Evolutionary conservation across 2,888 invertebrate genomes (phyloP).

Genomic region (Ectobius pallidus): DNA sequence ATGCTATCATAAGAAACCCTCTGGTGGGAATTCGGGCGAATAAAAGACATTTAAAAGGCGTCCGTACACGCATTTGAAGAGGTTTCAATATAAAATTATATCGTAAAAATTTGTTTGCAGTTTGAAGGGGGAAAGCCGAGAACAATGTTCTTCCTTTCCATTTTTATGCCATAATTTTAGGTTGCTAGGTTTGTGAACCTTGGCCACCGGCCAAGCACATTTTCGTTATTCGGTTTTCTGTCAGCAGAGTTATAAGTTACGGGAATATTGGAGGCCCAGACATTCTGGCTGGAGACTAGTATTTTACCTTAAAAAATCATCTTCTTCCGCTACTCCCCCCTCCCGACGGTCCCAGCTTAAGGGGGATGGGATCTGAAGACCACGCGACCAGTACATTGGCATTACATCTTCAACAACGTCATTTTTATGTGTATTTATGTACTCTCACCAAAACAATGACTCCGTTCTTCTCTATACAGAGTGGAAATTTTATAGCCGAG

Average conservation of each 20-base stretch:
- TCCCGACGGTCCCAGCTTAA: too few relatives aligned
- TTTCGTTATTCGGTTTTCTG: neutral
- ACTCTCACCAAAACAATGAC: too few relatives aligned
- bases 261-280: neutral
- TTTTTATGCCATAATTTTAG: neutral
- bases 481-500: too few relatives aligned
- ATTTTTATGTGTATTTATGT: too few relatives aligned
- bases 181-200: neutral
- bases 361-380: too few relatives aligned
- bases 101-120: neutral
- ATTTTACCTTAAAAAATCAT: neutral
- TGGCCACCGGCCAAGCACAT: neutral
- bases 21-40: neutral
- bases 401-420: too few relatives aligned
- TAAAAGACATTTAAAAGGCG: neutral
- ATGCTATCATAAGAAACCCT: too few relatives aligned
- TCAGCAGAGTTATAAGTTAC: neutral
- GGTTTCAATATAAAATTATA: neutral
- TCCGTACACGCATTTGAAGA: neutral
- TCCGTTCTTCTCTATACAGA: too few relatives aligned
- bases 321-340: too few relatives aligned
- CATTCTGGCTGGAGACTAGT: neutral
- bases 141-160: constrained; percentile 1
- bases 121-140: neutral
- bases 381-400: too few relatives aligned